Conservation (phyloP, 2,797 vertebrate genomes). For the Rhabdomys pumilio region DNA sequence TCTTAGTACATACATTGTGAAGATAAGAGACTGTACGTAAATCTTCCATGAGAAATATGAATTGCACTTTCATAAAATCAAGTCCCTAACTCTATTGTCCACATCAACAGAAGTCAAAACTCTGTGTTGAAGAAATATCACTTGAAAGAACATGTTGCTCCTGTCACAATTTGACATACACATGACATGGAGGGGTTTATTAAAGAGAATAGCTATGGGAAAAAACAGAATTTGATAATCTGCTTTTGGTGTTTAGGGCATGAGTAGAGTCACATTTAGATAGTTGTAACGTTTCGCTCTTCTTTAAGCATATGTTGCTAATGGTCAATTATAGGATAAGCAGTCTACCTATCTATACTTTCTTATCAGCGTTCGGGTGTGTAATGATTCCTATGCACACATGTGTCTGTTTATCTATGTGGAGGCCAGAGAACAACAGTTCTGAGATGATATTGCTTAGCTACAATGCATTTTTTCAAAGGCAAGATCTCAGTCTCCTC, state of each 20-base stretch:
- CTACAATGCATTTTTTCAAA: neutral
- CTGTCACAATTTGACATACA: neutral
- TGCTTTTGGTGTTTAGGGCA: neutral
- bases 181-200: neutral
- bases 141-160: neutral
- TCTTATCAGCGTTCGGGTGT: too few relatives aligned
- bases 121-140: neutral
- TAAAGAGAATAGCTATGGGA: neutral
- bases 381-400: neutral
- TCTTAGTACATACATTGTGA: neutral
- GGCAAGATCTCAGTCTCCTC: too few relatives aligned
- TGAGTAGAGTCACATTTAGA: neutral
- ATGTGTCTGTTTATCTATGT: neutral
- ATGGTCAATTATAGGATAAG: neutral
- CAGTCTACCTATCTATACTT: neutral
- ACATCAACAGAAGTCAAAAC: neutral
- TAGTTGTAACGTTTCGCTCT: neutral
- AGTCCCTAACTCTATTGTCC: neutral
- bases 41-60: neutral
- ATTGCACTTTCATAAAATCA: conserved; percentile 13
- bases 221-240: neutral
- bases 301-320: neutral
- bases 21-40: neutral
- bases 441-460: neutral
- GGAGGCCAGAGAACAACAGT: too few relatives aligned